phyloP scores from a whole-genome alignment of 2,888 invertebrate genomes.

The Dryomyza anilis region DNA sequence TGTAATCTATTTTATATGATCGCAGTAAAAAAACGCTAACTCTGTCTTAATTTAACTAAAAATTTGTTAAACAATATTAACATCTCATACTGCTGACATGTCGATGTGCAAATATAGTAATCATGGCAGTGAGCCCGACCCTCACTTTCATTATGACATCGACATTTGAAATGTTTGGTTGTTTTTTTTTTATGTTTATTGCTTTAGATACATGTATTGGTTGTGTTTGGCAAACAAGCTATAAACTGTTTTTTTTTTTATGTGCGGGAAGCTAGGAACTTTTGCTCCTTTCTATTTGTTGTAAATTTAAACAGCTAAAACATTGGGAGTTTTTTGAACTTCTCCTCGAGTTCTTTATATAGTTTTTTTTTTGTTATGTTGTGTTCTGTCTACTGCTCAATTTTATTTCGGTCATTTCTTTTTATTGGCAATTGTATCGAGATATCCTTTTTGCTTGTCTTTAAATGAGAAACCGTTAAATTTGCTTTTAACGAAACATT shows the following conservation, averaged over 20 bases:
- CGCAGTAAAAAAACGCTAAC: too few species aligned
- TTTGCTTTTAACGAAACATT: slow-evolving; percentile 32
- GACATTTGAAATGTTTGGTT: too few species aligned
- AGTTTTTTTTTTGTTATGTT: neutral
- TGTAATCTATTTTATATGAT: too few species aligned
- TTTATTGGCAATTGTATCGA: slow-evolving; percentile 23
- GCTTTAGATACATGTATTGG: neutral
- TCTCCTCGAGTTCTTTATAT: neutral
- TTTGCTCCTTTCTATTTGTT: neutral
- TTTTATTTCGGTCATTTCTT: slow-evolving; percentile 19
- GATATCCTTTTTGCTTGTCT: slow-evolving; percentile 11
- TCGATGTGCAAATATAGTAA: too few species aligned
- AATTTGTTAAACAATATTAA: too few species aligned
- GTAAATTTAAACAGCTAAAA: slow-evolving; percentile 1
- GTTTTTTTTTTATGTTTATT: slow-evolving; percentile 6
- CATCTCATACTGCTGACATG: too few species aligned
- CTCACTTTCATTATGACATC: too few species aligned
- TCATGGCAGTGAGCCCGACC: too few species aligned
- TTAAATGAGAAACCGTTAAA: slow-evolving; percentile 38
- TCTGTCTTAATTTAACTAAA: too few species aligned
- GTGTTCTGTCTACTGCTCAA: neutral
- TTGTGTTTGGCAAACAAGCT: slow-evolving; percentile 16
- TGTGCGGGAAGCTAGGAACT: neutral
- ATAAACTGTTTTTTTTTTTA: neutral
- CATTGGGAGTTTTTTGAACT: neutral